phyloP scores from a whole-genome alignment of 1,140 invertebrate species.

The Ladona fulva region DNA sequence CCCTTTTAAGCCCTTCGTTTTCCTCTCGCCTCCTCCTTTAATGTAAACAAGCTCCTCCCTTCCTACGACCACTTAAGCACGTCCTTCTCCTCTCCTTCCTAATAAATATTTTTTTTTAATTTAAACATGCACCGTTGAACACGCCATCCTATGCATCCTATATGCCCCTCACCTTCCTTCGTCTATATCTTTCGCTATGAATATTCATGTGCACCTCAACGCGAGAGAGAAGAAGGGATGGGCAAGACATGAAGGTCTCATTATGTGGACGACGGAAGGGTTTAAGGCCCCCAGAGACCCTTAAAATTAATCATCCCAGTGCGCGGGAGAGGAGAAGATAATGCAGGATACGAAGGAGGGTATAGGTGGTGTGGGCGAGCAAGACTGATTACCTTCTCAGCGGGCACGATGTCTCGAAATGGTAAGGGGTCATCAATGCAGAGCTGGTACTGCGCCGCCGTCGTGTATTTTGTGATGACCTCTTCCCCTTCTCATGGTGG shows the following conservation, averaged over 20 bases:
- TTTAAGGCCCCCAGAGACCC: background rate
- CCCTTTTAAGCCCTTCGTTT: too few species aligned
- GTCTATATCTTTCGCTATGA: background rate
- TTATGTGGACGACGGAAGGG: background rate
- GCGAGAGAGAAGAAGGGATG: background rate
- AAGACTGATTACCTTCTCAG: background rate
- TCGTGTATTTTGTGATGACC: too few species aligned
- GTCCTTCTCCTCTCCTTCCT: background rate
- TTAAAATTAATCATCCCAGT: background rate
- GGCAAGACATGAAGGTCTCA: background rate
- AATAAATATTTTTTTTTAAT: background rate
- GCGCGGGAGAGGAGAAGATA: background rate
- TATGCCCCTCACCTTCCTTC: background rate
- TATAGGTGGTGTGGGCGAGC: background rate
- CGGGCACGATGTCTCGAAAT: background rate
- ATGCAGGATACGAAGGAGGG: background rate
- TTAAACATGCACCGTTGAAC: background rate
- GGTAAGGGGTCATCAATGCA: background rate
- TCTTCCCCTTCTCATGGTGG: too few species aligned
- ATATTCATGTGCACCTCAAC: background rate
- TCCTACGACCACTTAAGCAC: background rate
- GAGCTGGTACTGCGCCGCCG: background rate
- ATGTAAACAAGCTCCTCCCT: background rate
- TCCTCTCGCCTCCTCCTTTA: too few species aligned
- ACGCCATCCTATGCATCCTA: background rate